phyloP scores from a whole-genome alignment of 2,797 vertebrate species.

The Labroides dimidiatus region DNA sequence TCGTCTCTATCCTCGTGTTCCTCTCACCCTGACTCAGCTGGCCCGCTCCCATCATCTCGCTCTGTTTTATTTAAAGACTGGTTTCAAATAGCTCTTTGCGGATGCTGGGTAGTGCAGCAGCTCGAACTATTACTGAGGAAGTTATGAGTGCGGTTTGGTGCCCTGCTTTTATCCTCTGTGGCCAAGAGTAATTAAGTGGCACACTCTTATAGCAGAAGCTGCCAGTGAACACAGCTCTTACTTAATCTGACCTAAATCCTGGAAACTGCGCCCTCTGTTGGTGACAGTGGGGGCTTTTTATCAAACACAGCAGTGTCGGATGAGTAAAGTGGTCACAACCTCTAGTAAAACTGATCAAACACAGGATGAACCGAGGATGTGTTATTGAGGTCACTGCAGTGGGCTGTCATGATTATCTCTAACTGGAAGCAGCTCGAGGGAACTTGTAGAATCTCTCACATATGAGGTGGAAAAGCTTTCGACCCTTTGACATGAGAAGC shows the following conservation, averaged over 20 bases:
- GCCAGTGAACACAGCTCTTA: constrained; percentile 33
- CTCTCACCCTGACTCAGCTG: constrained; percentile 40
- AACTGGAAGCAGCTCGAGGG: not conserved
- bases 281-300: constrained; percentile 1
- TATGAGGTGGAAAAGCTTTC: constrained; percentile 1
- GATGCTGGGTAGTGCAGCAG: constrained; percentile 38
- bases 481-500: not conserved
- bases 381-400: not conserved
- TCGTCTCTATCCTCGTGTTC: constrained; percentile 28
- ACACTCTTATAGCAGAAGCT: constrained; percentile 36
- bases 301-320: not conserved
- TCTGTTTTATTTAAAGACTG: constrained; percentile 66
- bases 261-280: constrained; percentile 52
- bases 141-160: constrained; percentile 71
- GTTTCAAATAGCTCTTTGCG: constrained; percentile 65
- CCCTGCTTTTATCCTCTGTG: constrained; percentile 58
- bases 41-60: constrained; percentile 35
- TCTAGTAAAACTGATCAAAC: not conserved
- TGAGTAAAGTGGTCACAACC: not conserved
- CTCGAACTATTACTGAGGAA: constrained; percentile 45
- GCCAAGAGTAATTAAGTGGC: constrained; percentile 60
- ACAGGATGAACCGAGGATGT: not conserved
- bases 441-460: constrained; percentile 55
- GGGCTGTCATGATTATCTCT: not conserved
- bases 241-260: constrained; percentile 34